phyloP scores from a whole-genome alignment of 2,888 invertebrate species.

The Pimpla rufipes region DNA sequence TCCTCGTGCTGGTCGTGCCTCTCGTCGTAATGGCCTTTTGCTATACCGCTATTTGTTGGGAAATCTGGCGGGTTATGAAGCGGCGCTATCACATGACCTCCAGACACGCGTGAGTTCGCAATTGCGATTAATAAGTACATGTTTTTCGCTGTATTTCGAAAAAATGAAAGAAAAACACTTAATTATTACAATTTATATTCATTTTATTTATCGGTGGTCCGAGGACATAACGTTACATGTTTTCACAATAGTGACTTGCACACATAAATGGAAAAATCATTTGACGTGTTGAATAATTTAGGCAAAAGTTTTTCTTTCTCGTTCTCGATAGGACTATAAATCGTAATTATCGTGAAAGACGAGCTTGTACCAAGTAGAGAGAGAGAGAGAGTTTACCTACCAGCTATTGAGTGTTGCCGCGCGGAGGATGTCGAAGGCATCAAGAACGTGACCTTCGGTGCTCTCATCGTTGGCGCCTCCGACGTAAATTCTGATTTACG shows the following conservation, averaged over 20 bases:
- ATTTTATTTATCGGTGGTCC: too few species aligned
- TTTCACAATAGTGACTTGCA: too few species aligned
- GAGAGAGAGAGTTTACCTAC: not conserved
- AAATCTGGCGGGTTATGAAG: conserved; percentile 89
- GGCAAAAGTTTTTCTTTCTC: conserved; percentile 17
- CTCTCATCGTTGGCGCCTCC: conserved; percentile 14
- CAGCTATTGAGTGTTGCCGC: not conserved
- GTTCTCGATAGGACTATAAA: not conserved
- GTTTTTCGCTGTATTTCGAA: not conserved
- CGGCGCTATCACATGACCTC: conserved; percentile 88
- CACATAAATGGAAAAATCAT: not conserved
- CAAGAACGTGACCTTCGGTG: conserved; percentile 44
- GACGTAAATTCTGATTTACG: conserved; percentile 61
- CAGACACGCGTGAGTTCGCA: conserved; percentile 85
- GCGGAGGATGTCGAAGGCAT: conserved; percentile 16
- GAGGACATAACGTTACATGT: too few species aligned
- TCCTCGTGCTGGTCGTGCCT: conserved; percentile 88
- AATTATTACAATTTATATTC: not conserved
- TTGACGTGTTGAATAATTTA: not conserved
- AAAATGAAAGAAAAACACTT: not conserved
- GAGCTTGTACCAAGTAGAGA: too few species aligned
- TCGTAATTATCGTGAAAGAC: not conserved
- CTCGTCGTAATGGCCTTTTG: conserved; percentile 89
- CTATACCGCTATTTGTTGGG: conserved; percentile 89
- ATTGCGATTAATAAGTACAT: not conserved